A percentile compares a stretch with the other conserved stretches of the same genome.
phyloP scores from a whole-genome alignment of 1,140 invertebrate genomes.

The Drosophila malerkotliana region DNA sequence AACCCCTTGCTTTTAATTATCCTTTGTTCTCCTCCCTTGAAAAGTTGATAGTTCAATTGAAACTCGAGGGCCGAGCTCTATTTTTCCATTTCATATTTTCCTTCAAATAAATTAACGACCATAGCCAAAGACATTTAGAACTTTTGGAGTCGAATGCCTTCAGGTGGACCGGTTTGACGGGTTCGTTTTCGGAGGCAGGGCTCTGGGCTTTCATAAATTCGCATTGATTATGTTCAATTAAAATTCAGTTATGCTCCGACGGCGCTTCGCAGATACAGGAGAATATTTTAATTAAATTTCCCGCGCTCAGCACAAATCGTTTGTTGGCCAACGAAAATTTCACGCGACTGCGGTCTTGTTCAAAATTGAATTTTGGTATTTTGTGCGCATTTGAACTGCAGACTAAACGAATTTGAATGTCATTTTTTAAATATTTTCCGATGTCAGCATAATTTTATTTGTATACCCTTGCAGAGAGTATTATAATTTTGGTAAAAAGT shows the following conservation, averaged over 20 bases:
- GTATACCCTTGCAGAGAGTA: no score
- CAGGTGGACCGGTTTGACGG: slow-evolving; percentile 7
- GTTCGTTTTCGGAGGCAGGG: not conserved
- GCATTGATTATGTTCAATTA: slow-evolving; percentile 83
- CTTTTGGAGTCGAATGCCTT: slow-evolving; percentile 36
- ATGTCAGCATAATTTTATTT: not conserved
- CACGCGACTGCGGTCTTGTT: slow-evolving; percentile 31
- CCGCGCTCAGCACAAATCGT: slow-evolving; percentile 81
- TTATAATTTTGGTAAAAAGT: no score
- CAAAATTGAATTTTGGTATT: slow-evolving; percentile 47
- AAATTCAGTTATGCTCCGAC: slow-evolving; percentile 82
- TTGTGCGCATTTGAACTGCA: slow-evolving; percentile 43
- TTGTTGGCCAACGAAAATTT: slow-evolving; percentile 47
- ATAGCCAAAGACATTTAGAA: slow-evolving; percentile 49
- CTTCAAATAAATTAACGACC: slow-evolving; percentile 78
- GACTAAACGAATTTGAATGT: slow-evolving; percentile 31
- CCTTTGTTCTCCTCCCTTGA: slow-evolving; percentile 13
- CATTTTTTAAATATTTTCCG: slow-evolving; percentile 7
- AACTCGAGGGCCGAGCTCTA: slow-evolving; percentile 62
- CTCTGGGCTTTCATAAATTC: slow-evolving; percentile 67
- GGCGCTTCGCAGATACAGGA: slow-evolving; percentile 70
- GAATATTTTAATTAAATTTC: slow-evolving; percentile 83
- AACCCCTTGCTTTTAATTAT: slow-evolving; percentile 47
- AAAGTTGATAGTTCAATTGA: slow-evolving; percentile 40
- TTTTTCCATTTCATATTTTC: slow-evolving; percentile 75